phyloP scores from a whole-genome alignment of 2,113 vertebrate species.

The Chlamydotis undulata region DNA sequence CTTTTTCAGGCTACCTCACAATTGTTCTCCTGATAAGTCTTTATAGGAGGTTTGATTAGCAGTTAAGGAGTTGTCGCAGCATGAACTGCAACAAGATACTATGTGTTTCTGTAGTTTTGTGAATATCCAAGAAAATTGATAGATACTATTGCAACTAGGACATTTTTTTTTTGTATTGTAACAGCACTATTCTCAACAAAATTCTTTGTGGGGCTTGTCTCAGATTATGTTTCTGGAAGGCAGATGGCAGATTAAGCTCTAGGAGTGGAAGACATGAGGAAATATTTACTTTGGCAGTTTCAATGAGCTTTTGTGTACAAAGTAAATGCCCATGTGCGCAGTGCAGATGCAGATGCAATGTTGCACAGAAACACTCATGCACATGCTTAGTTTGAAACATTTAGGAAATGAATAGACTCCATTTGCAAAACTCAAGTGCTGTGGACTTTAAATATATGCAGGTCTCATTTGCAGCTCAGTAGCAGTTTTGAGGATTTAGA shows the following conservation, averaged over 20 bases:
- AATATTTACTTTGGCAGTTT: neutral
- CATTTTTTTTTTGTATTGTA: neutral
- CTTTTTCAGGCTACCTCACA: neutral
- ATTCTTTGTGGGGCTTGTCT: neutral
- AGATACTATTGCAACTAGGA: accelerated
- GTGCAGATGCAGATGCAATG: neutral
- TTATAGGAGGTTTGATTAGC: neutral
- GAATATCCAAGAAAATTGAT: neutral
- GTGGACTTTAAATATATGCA: neutral
- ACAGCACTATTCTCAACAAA: neutral
- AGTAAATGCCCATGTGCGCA: neutral
- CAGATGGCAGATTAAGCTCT: neutral
- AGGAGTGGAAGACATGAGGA: neutral
- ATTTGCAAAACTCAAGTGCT: neutral
- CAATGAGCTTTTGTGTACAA: neutral
- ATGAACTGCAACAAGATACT: neutral
- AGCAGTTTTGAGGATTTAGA: neutral
- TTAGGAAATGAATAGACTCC: neutral
- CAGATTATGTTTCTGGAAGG: neutral
- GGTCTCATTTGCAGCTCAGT: neutral
- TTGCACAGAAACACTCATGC: neutral
- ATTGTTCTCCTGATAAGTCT: neutral
- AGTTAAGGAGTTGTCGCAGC: neutral
- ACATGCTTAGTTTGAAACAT: neutral
- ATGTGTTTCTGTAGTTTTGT: neutral